Conservation (phyloP, 2,888 invertebrate species). For the Andrena praecox region DNA sequence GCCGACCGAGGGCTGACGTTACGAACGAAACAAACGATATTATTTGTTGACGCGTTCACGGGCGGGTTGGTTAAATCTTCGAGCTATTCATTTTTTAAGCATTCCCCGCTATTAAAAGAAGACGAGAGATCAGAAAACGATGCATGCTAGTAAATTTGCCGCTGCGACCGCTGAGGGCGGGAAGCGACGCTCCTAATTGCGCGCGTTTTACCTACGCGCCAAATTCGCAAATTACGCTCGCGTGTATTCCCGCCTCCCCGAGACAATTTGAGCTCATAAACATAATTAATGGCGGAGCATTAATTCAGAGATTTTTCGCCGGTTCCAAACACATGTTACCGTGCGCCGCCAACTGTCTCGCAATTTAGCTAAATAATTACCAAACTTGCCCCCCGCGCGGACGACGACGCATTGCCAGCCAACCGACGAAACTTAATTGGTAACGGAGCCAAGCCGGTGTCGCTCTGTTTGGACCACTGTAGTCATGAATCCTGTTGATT, state of each 20-base stretch:
- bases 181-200: slow-evolving; percentile 32
- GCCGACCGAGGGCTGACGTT: slow-evolving; percentile 3
- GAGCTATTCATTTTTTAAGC: background rate
- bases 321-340: slow-evolving; percentile 80
- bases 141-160: slow-evolving; percentile 19
- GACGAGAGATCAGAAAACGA: background rate
- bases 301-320: slow-evolving; percentile 82
- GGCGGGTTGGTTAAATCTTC: background rate
- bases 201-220: slow-evolving; percentile 56
- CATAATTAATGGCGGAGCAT: slow-evolving; percentile 83
- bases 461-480: slow-evolving; percentile 18
- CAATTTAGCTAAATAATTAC: slow-evolving; percentile 84
- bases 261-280: slow-evolving; percentile 83
- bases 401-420: slow-evolving; percentile 68
- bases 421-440: slow-evolving; percentile 62
- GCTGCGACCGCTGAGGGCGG: background rate
- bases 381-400: slow-evolving; percentile 77
- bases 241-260: slow-evolving; percentile 75
- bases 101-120: too few relatives aligned
- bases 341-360: slow-evolving; percentile 81
- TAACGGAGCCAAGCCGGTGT: slow-evolving; percentile 43
- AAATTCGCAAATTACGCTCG: slow-evolving; percentile 76
- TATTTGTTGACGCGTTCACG: slow-evolving; percentile 6
- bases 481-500: too few relatives aligned
- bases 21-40: slow-evolving; percentile 6